These are phyloP conservation scores for Zosterops borbonicus DNA, from an alignment of 2,113 vertebrate genomes.

Conservation along the genomic window DNA sequence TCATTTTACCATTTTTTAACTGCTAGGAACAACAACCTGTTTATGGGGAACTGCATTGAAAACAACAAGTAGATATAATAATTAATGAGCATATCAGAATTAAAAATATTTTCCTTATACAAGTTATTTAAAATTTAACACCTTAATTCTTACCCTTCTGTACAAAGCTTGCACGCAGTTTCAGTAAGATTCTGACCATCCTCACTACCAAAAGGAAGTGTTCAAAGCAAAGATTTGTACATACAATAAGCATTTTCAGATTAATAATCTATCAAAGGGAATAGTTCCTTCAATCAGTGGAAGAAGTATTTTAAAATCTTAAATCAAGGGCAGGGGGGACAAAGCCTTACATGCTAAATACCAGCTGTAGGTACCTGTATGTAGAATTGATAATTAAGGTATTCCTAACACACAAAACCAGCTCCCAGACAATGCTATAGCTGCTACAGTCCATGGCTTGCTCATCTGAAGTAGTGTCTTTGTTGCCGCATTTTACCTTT, in stretches of 20 bases:
- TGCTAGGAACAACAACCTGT: slow-evolving; percentile 38
- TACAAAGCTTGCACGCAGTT: slow-evolving; percentile 74
- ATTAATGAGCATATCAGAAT: slow-evolving; percentile 74
- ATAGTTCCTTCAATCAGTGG: slow-evolving; percentile 76
- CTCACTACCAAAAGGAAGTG: slow-evolving; percentile 65
- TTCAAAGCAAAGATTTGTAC: slow-evolving; percentile 71
- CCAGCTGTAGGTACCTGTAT: slow-evolving; percentile 79
- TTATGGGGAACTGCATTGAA: slow-evolving; percentile 31
- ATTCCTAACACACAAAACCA: slow-evolving; percentile 76
- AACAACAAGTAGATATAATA: slow-evolving; percentile 75
- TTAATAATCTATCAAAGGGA: slow-evolving; percentile 76
- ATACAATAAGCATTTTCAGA: slow-evolving; percentile 77
- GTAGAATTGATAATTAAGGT: slow-evolving; percentile 75
- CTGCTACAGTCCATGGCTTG: slow-evolving; percentile 80
- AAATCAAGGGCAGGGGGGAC: slow-evolving; percentile 66
- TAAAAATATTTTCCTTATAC: slow-evolving; percentile 78
- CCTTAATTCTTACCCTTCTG: slow-evolving; percentile 78
- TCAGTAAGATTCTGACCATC: slow-evolving; percentile 75
- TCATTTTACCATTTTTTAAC: slow-evolving; percentile 40
- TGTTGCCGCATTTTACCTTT: slow-evolving; percentile 75
- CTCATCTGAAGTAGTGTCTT: slow-evolving; percentile 82
- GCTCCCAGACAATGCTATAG: slow-evolving; percentile 69
- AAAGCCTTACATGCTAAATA: slow-evolving; percentile 83
- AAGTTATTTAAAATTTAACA: slow-evolving; percentile 78
- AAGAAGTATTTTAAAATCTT: slow-evolving; percentile 73